phyloP scores from a whole-genome alignment of 2,113 vertebrate genomes.

The Leucoraja erinaceus region DNA sequence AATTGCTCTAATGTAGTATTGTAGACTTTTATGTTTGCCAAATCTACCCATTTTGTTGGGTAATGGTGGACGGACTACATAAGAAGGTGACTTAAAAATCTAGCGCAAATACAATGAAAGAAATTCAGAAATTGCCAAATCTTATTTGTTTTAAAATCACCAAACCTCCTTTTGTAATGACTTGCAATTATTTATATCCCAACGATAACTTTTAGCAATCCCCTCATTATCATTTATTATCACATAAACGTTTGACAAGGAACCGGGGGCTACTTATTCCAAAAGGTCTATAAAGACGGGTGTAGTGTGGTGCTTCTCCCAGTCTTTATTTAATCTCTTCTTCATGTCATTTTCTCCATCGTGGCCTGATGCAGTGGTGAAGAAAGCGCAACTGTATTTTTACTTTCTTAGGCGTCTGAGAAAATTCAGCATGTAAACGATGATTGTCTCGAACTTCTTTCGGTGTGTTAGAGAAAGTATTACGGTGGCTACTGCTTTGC shows the following conservation, averaged over 20 bases:
- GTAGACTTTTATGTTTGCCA: not conserved
- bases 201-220: not conserved
- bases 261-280: too few species aligned
- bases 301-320: too few species aligned
- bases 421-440: too few species aligned
- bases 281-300: too few species aligned
- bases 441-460: too few species aligned
- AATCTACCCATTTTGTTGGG: not conserved
- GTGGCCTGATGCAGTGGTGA: not conserved
- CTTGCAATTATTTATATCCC: not conserved
- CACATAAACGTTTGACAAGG: too few species aligned
- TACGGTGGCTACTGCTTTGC: too few species aligned
- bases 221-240: not conserved
- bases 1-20: not conserved
- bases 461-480: too few species aligned
- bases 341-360: not conserved
- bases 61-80: not conserved
- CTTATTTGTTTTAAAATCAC: not conserved
- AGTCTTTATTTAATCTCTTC: too few species aligned
- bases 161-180: not conserved
- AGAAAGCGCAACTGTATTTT: too few species aligned
- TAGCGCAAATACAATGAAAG: not conserved
- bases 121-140: not conserved
- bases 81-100: not conserved
- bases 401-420: too few species aligned